Conservation (phyloP, 2,113 vertebrate genomes). For the Otocyon megalotis region DNA sequence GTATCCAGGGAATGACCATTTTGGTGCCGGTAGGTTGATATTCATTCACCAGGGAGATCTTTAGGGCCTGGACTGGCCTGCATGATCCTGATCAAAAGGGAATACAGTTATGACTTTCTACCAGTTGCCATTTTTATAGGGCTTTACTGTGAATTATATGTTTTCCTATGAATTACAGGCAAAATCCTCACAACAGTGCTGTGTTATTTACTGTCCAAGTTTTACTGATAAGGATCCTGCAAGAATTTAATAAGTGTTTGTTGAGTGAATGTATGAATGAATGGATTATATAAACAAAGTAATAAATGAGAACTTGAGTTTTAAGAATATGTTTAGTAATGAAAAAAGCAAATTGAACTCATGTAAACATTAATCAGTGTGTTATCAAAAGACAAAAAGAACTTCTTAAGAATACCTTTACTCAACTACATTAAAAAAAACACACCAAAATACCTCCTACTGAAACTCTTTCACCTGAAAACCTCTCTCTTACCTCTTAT, state of each 20-base stretch:
- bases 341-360: background rate
- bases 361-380: background rate
- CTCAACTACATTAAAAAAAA: background rate
- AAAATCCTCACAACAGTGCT: background rate
- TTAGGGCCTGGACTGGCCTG: background rate
- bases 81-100: background rate
- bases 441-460: background rate
- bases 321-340: slow-evolving; percentile 41
- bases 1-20: background rate
- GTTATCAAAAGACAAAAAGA: slow-evolving; percentile 52
- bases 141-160: background rate
- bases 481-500: background rate
- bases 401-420: slow-evolving; percentile 48
- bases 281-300: background rate
- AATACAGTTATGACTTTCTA: background rate
- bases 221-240: background rate
- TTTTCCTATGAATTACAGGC: background rate
- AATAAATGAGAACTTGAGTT: slow-evolving; percentile 13
- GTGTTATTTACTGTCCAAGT: background rate
- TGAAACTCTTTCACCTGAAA: background rate
- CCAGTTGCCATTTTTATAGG: background rate
- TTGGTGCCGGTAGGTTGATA: background rate
- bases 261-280: slow-evolving; percentile 4
- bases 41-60: background rate
- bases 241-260: slow-evolving; percentile 33